Evolutionary conservation across 2,113 vertebrate genomes (phyloP).

Genomic region (Aleadryas rufinucha): DNA sequence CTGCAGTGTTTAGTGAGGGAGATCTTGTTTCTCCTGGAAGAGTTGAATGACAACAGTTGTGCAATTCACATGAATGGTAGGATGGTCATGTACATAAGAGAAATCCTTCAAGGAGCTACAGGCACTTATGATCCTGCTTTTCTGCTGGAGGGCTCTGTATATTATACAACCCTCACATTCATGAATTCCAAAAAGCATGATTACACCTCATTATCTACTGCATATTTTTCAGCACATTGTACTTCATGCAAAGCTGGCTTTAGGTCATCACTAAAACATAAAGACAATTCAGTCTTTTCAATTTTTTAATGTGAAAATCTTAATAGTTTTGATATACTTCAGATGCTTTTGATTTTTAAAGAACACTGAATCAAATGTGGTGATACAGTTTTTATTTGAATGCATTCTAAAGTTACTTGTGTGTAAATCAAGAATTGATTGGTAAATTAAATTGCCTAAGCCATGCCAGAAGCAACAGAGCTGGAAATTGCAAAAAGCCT

Average conservation of each 20-base stretch:
- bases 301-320: neutral
- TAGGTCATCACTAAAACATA: neutral
- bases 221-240: neutral
- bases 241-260: neutral
- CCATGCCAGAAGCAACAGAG: neutral
- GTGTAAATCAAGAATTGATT: conserved; percentile 45
- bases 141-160: neutral
- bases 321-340: neutral
- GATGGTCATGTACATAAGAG: neutral
- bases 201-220: neutral
- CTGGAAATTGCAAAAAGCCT: conserved; percentile 16
- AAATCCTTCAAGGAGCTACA: neutral
- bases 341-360: conserved; percentile 10
- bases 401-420: neutral
- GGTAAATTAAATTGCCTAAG: conserved; percentile 41
- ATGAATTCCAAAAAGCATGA: neutral
- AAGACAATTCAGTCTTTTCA: neutral
- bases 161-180: neutral
- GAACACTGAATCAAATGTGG: neutral
- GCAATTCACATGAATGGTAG: neutral
- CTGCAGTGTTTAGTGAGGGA: neutral
- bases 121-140: neutral
- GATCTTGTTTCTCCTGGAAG: neutral
- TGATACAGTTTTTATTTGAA: neutral
- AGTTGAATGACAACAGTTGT: neutral